A percentile compares a stretch with the other conserved stretches of the same genome.
These are phyloP conservation scores for Sphinx pinastri DNA, from an alignment of 2,888 invertebrate genomes.

Conservation along the genomic window DNA sequence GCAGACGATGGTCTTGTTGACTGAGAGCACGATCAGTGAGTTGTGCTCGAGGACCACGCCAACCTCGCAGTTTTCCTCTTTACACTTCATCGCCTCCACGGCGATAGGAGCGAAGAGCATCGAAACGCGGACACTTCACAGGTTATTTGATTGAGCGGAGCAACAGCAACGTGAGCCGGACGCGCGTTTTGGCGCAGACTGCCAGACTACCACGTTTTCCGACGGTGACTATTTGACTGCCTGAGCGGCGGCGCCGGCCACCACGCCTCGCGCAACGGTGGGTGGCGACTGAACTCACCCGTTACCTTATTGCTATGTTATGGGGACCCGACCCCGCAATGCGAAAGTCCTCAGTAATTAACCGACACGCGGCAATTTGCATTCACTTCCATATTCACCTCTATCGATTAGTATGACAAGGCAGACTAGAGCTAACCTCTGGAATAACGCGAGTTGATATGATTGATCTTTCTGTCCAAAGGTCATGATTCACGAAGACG, in stretches of 20 bases:
- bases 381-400: slow-evolving; percentile 44
- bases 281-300: slow-evolving; percentile 79
- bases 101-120: slow-evolving; percentile 83
- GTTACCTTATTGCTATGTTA: slow-evolving; percentile 81
- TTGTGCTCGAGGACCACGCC: slow-evolving; percentile 81
- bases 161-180: slow-evolving; percentile 54
- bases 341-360: slow-evolving; percentile 65
- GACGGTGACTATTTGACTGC: slow-evolving; percentile 79
- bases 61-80: slow-evolving; percentile 83
- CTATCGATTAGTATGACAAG: slow-evolving; percentile 28
- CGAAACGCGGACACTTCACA: slow-evolving; percentile 74
- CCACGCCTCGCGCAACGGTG: slow-evolving; percentile 78
- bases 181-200: slow-evolving; percentile 76
- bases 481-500: slow-evolving; percentile 11
- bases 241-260: slow-evolving; percentile 67
- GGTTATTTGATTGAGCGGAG: slow-evolving; percentile 45
- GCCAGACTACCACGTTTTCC: slow-evolving; percentile 68
- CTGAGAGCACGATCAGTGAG: slow-evolving; percentile 79
- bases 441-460: slow-evolving; percentile 1
- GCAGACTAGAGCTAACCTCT: slow-evolving; percentile 23
- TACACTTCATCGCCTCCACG: slow-evolving; percentile 84
- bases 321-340: slow-evolving; percentile 75
- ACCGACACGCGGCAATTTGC: slow-evolving; percentile 53
- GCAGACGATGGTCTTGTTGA: slow-evolving; percentile 82
- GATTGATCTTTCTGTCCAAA: slow-evolving; percentile 25